These are phyloP conservation scores for Himalopsyche anomala DNA, from an alignment of 2,888 invertebrate genomes.

Conservation along the genomic window DNA sequence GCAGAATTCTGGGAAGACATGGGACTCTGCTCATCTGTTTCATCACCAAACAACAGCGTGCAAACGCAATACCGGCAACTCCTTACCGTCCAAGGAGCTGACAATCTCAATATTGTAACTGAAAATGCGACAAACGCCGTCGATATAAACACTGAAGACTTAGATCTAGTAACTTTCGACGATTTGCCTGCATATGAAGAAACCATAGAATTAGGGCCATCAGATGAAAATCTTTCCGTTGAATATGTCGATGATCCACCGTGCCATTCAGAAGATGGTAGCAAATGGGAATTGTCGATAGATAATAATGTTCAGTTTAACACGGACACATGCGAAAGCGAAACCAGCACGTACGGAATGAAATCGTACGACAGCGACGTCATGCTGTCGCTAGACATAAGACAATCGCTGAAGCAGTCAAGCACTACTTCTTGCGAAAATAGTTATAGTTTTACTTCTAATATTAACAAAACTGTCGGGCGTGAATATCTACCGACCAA, in stretches of 20 bases:
- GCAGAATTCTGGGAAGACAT: neutral
- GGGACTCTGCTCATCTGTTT: neutral
- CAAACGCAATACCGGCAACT: neutral
- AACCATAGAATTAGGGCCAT: conserved; percentile 43
- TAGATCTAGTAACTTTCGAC: conserved; percentile 44
- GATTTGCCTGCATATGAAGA: conserved; percentile 53
- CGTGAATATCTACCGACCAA: conserved; percentile 5
- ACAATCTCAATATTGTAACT: neutral
- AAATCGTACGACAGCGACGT: conserved; percentile 29
- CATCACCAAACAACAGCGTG: neutral
- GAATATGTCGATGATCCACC: neutral
- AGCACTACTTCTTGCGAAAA: neutral
- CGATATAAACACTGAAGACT: neutral
- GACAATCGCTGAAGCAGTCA: neutral
- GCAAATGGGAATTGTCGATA: neutral
- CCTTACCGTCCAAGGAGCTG: neutral
- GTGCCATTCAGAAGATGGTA: neutral
- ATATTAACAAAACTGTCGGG: conserved; percentile 15
- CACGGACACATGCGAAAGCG: neutral
- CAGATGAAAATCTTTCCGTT: conserved; percentile 1
- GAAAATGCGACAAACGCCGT: neutral
- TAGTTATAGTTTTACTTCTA: neutral
- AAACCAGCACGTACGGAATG: neutral
- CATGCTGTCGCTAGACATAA: conserved; percentile 20
- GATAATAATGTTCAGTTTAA: conserved; percentile 14